Evolutionary conservation across 2,113 vertebrate species (phyloP), one percentile per base, ranked within the genome.

Genomic region (Mobula hypostoma): DNA sequence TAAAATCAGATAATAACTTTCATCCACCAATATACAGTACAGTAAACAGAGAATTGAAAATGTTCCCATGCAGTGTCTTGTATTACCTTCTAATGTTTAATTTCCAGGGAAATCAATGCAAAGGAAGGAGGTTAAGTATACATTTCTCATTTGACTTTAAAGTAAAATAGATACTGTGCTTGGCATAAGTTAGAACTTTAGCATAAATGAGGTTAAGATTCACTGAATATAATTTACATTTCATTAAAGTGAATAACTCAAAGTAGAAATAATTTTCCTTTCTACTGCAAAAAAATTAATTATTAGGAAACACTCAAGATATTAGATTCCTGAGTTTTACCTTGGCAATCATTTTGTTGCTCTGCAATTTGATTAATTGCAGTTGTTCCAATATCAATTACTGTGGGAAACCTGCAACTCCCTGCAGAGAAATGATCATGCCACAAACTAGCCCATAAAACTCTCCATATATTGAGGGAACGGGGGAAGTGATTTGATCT

Each of bases 361-460:
- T 27, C 21, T 76, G 70, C 70, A 74, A 74, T 93, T 93, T 93
- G 68, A 93, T 93, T 93, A 93, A 93, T 93, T 93, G 68, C 66
- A 48, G 70, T 74, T 74, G 68, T 93, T 76, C 91, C 91, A 76
- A 93, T 93, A 76, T 72, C 91, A 93, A 93, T 93, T 74, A 74
- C 91, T 76, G 36, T 76, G 91, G 32, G 70, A 74, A 56, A 29
- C 17, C 70, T 40, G 36, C 66, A 92, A 36, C 90, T 92, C 32
- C 36, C 63, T 93, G 91, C 91, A 93, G 66, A 76, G 91, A 93
- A 74, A 93, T 93, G 36, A 72, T 93, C 91, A 76, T 27, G 48
- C 70, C 68, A 76, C 36, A 74, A 74, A 21, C 36, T 40, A 93
- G 91, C 24, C 85, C 1, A 56, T 93, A 93, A 93, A 93, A 12